Percentiles rank a stretch among this genome's conserved stretches.
These are phyloP conservation scores for Orientallactaga bullata DNA, from an alignment of 2,113 vertebrate species.

Conservation along the genomic window DNA sequence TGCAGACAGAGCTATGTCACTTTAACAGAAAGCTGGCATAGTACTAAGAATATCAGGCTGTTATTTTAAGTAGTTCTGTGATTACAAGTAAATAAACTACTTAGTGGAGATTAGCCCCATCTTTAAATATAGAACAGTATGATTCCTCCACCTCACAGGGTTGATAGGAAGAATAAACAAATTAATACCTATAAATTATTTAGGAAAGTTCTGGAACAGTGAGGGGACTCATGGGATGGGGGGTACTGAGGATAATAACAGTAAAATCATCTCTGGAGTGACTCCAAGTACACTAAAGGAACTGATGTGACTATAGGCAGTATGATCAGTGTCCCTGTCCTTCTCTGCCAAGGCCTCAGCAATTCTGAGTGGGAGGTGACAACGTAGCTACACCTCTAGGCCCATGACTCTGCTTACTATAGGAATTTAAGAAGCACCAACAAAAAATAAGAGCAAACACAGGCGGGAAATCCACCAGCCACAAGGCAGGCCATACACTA, in stretches of 20 bases:
- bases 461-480: neutral
- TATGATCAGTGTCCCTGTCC: neutral
- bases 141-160: neutral
- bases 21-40: neutral
- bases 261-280: neutral
- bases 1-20: fast-evolving
- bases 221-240: neutral
- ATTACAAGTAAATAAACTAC: constrained; percentile 8
- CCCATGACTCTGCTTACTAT: neutral
- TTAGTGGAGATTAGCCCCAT: neutral
- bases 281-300: neutral
- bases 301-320: neutral
- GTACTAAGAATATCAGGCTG: neutral
- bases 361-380: neutral
- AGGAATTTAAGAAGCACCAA: neutral
- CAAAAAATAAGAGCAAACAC: neutral
- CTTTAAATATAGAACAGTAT: neutral
- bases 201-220: neutral
- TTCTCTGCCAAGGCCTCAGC: no score
- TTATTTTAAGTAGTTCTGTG: neutral
- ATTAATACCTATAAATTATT: neutral
- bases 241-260: neutral
- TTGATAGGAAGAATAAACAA: neutral
- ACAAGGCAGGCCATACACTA: neutral
- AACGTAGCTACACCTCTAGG: no score